A percentile compares a stretch with the other conserved stretches of the same genome.
These are phyloP conservation scores for Drosophila nigrodunni DNA, from an alignment of 1,140 invertebrate species.

Conservation along the genomic window DNA sequence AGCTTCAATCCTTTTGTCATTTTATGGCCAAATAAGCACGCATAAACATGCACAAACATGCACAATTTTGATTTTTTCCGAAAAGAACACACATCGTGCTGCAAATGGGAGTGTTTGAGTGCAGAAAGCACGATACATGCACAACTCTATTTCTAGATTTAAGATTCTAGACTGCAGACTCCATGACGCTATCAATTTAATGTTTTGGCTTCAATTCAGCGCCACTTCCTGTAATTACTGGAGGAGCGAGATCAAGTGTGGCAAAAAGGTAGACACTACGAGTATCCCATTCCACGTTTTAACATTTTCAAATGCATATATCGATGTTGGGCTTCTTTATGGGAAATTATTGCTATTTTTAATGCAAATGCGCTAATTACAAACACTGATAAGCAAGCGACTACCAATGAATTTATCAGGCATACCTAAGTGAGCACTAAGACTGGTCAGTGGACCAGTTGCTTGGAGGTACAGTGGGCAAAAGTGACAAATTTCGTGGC, in stretches of 20 bases:
- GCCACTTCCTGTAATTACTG: constrained; percentile 69
- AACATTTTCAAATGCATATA: constrained; percentile 40
- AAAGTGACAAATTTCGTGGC: no score
- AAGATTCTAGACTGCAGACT: constrained; percentile 11
- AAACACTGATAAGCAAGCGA: constrained; percentile 76
- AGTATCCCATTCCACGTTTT: background rate
- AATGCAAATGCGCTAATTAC: constrained; percentile 83
- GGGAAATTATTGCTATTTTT: constrained; percentile 83
- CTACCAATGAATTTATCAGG: constrained; percentile 64
- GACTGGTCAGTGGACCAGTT: constrained; percentile 11
- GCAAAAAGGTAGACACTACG: background rate
- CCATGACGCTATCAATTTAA: constrained; percentile 72
- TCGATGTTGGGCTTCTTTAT: constrained; percentile 73
- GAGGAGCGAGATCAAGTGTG: constrained; percentile 40
- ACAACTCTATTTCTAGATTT: constrained; percentile 10
- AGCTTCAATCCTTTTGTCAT: no score
- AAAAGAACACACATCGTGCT: background rate
- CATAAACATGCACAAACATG: background rate
- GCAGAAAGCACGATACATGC: background rate
- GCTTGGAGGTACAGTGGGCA: no score
- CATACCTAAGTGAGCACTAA: constrained; percentile 53
- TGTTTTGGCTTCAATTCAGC: constrained; percentile 74
- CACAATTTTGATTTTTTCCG: background rate
- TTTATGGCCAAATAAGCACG: no score
- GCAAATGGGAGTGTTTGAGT: no score